These are phyloP conservation scores for Pomatostomus ruficeps DNA, from an alignment of 2,113 vertebrate species.

Conservation along the genomic window DNA sequence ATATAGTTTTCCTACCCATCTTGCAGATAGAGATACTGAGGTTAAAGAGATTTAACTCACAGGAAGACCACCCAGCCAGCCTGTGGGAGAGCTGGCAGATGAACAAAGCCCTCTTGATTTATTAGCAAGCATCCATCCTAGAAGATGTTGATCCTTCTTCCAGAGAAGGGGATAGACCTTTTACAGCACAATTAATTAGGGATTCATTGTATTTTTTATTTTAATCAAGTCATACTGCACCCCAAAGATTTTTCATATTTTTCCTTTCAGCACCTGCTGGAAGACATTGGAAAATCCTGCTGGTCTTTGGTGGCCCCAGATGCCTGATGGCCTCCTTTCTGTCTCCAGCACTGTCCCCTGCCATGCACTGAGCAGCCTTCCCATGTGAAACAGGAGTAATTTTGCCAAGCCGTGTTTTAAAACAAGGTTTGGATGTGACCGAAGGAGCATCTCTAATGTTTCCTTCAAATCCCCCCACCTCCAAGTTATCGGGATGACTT, in stretches of 20 bases:
- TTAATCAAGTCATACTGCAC: not conserved
- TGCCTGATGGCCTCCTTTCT: not conserved
- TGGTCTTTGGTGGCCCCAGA: not conserved
- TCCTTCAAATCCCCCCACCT: not conserved
- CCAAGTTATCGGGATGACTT: not conserved
- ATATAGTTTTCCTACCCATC: not conserved
- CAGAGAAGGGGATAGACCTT: not conserved
- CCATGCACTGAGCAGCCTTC: not conserved
- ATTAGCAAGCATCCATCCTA: constrained; percentile 11
- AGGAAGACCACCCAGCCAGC: constrained; percentile 43
- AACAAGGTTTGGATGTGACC: not conserved
- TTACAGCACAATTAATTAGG: not conserved
- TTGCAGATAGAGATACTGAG: not conserved
- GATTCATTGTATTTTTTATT: not conserved
- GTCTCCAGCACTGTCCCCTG: not conserved
- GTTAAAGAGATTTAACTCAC: not conserved
- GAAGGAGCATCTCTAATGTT: not conserved
- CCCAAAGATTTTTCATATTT: not conserved
- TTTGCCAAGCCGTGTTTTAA: not conserved
- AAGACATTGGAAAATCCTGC: not conserved
- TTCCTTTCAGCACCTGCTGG: not conserved
- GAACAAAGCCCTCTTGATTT: constrained; percentile 41
- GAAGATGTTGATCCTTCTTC: not conserved
- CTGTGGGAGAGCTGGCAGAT: constrained; percentile 29
- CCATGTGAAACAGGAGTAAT: not conserved